phyloP scores from a whole-genome alignment of 2,797 vertebrate species.

The Lutra lutra region DNA sequence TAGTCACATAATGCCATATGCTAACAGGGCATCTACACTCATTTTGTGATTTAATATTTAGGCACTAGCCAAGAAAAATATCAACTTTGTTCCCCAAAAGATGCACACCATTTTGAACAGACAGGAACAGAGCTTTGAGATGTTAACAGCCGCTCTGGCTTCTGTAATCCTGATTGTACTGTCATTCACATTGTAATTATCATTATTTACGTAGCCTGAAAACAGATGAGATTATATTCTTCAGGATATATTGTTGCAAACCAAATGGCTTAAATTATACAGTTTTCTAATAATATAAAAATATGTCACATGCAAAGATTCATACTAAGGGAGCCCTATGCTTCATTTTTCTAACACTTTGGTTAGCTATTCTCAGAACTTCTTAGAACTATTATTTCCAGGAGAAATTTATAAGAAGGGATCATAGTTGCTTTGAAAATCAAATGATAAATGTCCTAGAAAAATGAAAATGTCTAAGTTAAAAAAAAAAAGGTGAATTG shows the following conservation, averaged over 20 bases:
- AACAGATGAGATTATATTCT: not conserved
- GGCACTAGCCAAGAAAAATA: not conserved
- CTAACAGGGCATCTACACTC: not conserved
- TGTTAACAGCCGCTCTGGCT: not conserved
- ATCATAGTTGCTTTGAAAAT: conserved; percentile 20
- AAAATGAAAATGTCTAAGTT: not conserved
- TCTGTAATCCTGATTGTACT: not conserved
- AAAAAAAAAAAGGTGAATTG: not conserved
- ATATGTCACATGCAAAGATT: not conserved
- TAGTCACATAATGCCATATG: not conserved
- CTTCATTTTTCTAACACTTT: not conserved
- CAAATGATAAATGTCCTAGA: not conserved
- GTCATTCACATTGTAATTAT: not conserved
- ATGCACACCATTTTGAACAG: not conserved
- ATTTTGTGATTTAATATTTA: not conserved
- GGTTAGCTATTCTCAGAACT: not conserved
- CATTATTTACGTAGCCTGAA: conserved; percentile 9
- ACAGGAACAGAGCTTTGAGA: accelerated
- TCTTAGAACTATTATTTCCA: not conserved
- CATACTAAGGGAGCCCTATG: not conserved
- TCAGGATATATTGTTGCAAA: not conserved
- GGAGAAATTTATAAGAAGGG: not conserved
- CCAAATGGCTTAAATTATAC: conserved; percentile 7
- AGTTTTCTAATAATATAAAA: conserved; percentile 15
- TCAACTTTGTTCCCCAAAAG: not conserved